Base-by-base conservation (phyloP, 2,888 invertebrate species). In the Machimus atricapillus region DNA sequence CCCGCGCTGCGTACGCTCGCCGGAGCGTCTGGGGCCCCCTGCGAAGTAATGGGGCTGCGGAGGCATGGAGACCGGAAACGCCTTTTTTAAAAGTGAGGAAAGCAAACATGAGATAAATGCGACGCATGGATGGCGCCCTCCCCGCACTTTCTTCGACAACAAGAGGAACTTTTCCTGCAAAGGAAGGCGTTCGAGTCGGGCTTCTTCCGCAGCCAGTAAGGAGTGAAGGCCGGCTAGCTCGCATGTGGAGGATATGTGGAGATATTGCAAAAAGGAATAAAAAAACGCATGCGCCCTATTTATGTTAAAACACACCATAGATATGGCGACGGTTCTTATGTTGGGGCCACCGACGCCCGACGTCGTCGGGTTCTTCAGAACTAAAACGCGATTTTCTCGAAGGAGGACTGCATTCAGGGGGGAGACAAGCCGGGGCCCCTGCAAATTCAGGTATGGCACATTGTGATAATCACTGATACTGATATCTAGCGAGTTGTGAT, bases 221-320 rank as follows among this genome's bases (percentile, higher is more conserved):
- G 46, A 85, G 46, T 37, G 58, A 79, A 85, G 77, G 46, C 37
- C 14, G 8, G 14, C 77, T 27, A 7, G 46, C 87, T 81, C 86
- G 79, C 73, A 78, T 85, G 34, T 78, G 85, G 66, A 46, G 34
- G 79, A 76, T 81, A 76, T 82, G 78, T 86, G 82, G 58, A 79
- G 83, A 78, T 82, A 88, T 88, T 86, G 85, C 86, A 88, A 86
- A 88, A 88, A 78, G 31, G 78, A 79, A 88, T 23, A 87, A 87
- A 88, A 88, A 87, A 88, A 88, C 88, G 88, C 88, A 88, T 88
- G 88, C 88, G 88, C 88, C 46, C 23, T 56, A 74, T 85, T 46
- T 85, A 19, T 58, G 43, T 40, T 37, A 37, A 34, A 16, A 37
- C 23, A 31, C 4, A 19, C 40, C 31, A 56, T 19, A 31, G 31